A percentile compares a stretch with the other conserved stretches of the same genome.
Conservation (phyloP, 1,140 invertebrate species). For the Drosophila obscura region DNA sequence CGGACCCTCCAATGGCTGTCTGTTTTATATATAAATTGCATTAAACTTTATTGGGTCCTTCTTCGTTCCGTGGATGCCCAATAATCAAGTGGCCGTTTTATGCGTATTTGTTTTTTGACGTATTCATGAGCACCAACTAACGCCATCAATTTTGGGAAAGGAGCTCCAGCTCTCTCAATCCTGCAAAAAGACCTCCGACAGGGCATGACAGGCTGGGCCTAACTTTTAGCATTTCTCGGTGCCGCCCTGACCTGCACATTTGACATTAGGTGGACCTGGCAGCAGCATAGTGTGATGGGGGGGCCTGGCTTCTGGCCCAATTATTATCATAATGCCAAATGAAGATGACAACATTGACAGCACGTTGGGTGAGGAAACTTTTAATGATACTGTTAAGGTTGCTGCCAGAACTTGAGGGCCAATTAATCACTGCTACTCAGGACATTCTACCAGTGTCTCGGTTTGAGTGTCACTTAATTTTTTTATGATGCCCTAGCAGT, state of each 20-base stretch:
- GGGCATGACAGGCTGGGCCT: constrained; percentile 36
- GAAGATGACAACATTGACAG: constrained; percentile 75
- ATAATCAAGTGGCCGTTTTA: constrained; percentile 73
- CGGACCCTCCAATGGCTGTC: constrained; percentile 33
- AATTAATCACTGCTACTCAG: constrained; percentile 71
- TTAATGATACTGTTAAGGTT: constrained; percentile 73
- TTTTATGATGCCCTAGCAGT: constrained; percentile 41
- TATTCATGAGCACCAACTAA: constrained; percentile 70
- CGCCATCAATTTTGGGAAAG: constrained; percentile 66
- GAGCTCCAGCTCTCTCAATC: not conserved
- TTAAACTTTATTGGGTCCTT: constrained; percentile 58
- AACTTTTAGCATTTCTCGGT: constrained; percentile 46
- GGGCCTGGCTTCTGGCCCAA: constrained; percentile 55
- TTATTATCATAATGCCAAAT: constrained; percentile 81
- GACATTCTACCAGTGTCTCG: constrained; percentile 18
- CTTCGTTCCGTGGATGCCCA: constrained; percentile 7
- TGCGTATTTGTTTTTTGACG: constrained; percentile 69
- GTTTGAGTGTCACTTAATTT: constrained; percentile 76
- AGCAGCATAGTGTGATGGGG: not conserved
- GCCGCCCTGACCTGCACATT: constrained; percentile 40
- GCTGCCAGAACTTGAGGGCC: constrained; percentile 50
- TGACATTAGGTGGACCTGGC: constrained; percentile 48
- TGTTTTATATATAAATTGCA: constrained; percentile 67
- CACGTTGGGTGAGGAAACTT: constrained; percentile 46
- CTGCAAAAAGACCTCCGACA: not conserved